phyloP scores from a whole-genome alignment of 2,888 invertebrate species.

The Harpalus rufipes region DNA sequence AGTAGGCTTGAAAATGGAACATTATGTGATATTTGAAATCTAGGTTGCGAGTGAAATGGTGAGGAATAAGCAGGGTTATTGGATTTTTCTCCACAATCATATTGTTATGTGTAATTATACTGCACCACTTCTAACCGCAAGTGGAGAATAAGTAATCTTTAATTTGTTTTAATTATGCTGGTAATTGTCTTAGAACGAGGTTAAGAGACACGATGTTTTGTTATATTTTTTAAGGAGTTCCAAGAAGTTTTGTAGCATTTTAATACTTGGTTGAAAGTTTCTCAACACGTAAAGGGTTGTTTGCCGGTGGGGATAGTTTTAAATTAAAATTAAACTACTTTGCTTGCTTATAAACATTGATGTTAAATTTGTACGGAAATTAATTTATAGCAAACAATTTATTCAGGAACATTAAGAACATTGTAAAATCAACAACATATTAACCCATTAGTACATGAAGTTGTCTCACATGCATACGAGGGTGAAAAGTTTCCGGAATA shows the following conservation, averaged over 20 bases:
- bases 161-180: slow-evolving; percentile 47
- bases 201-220: slow-evolving; percentile 40
- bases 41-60: slow-evolving; percentile 54
- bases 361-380: slow-evolving; percentile 5
- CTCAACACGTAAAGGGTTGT: slow-evolving; percentile 18
- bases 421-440: no score
- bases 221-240: slow-evolving; percentile 32
- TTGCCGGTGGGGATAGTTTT: slow-evolving; percentile 28
- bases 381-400: slow-evolving; percentile 25
- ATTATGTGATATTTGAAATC: slow-evolving; percentile 55
- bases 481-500: no score
- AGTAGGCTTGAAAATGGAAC: slow-evolving; percentile 49
- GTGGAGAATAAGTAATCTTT: slow-evolving; percentile 34
- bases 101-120: slow-evolving; percentile 51
- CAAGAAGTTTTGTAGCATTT: slow-evolving; percentile 38
- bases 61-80: slow-evolving; percentile 44
- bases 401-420: neutral
- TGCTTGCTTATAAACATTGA: slow-evolving; percentile 30
- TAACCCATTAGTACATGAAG: no score
- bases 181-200: slow-evolving; percentile 34
- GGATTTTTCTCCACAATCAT: slow-evolving; percentile 51
- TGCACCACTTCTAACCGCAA: neutral
- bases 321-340: slow-evolving; percentile 43
- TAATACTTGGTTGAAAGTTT: slow-evolving; percentile 44
- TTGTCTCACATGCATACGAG: no score